Evolutionary conservation across 2,113 vertebrate species (phyloP).

Genomic region (Octodon degus): DNA sequence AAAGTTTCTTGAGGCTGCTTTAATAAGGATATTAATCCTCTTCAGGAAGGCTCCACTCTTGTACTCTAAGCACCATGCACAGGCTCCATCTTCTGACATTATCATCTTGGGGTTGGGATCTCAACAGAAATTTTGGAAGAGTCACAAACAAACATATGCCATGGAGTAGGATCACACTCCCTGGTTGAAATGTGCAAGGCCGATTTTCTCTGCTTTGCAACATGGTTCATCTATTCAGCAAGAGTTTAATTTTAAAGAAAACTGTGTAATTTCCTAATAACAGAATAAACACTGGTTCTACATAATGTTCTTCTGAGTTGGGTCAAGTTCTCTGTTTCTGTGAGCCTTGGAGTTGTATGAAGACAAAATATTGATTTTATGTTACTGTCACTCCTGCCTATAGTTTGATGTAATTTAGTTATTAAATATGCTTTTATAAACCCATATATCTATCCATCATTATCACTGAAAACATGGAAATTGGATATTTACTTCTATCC

Average conservation of each 20-base stretch:
- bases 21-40: background rate
- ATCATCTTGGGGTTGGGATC: background rate
- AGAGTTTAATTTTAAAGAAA: constrained; percentile 4
- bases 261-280: background rate
- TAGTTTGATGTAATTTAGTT: background rate
- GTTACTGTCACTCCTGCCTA: background rate
- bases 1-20: background rate
- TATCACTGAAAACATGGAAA: background rate
- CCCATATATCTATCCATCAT: background rate
- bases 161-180: background rate
- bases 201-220: background rate
- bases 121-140: background rate
- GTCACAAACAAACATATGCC: background rate
- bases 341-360: background rate
- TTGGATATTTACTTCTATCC: background rate
- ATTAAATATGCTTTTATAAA: background rate
- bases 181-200: background rate
- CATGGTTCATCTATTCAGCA: background rate
- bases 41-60: background rate
- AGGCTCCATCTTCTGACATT: background rate
- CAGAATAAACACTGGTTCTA: background rate
- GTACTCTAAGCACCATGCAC: background rate
- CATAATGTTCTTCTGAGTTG: background rate
- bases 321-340: background rate
- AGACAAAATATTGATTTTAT: background rate